Evolutionary conservation across 2,797 vertebrate species (phyloP).

Genomic region (Dermochelys coriacea): DNA sequence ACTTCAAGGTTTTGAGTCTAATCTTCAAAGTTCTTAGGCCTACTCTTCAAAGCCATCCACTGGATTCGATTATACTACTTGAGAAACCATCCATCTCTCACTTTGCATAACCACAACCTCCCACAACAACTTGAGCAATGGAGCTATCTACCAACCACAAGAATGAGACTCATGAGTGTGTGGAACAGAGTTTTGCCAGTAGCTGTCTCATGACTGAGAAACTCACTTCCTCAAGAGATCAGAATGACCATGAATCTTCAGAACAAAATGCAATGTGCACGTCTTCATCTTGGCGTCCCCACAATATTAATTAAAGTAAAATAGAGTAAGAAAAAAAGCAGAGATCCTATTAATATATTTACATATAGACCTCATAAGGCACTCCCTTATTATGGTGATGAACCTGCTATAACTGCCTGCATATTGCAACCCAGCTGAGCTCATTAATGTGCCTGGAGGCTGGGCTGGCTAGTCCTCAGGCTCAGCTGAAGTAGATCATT

Average conservation of each 20-base stretch:
- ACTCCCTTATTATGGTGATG: background rate
- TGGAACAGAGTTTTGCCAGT: background rate
- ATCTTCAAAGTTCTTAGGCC: background rate
- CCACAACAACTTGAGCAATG: background rate
- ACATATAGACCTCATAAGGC: background rate
- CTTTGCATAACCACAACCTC: background rate
- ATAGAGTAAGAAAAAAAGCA: background rate
- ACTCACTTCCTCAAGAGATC: background rate
- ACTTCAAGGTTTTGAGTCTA: background rate
- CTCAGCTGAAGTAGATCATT: background rate
- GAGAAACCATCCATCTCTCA: background rate
- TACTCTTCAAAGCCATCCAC: background rate
- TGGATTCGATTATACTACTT: background rate
- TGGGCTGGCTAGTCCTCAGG: background rate
- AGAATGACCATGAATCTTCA: background rate
- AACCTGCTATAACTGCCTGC: background rate
- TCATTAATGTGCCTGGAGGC: background rate
- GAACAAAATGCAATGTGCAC: background rate
- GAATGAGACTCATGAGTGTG: accelerated
- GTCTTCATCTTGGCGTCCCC: background rate
- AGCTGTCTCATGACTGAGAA: background rate
- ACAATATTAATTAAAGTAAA: background rate
- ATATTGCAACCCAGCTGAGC: background rate
- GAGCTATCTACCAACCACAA: background rate
- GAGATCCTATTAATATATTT: background rate